phyloP scores from a whole-genome alignment of 1,140 invertebrate species.

The Hylaeus volcanicus region DNA sequence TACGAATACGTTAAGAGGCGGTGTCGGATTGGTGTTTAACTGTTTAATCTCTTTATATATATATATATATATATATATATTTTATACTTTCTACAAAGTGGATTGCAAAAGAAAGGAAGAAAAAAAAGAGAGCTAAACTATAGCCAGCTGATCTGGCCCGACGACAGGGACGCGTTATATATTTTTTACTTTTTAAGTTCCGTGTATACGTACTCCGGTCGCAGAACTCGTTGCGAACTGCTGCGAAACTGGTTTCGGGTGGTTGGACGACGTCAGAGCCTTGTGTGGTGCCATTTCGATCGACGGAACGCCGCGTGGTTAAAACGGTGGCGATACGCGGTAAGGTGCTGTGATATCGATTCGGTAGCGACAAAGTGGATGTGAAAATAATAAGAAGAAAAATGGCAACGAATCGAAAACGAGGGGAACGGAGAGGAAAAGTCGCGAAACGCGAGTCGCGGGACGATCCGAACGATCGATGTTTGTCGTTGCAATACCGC shows the following conservation, averaged over 20 bases:
- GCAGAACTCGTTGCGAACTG: slow-evolving; percentile 55
- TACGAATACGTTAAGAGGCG: slow-evolving; percentile 8
- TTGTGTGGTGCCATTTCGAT: slow-evolving; percentile 67
- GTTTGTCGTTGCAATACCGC: slow-evolving; percentile 13
- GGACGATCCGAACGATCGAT: slow-evolving; percentile 20
- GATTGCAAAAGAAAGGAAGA: slow-evolving; percentile 17
- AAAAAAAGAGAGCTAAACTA: neutral
- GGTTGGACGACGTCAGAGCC: slow-evolving; percentile 58
- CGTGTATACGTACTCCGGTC: slow-evolving; percentile 38
- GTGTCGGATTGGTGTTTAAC: slow-evolving; percentile 52
- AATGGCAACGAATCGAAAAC: neutral
- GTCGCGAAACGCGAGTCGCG: neutral
- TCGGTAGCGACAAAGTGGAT: neutral
- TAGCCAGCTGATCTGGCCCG: slow-evolving; percentile 48
- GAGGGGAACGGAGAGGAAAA: neutral
- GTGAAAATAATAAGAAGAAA: neutral
- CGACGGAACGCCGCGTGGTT: slow-evolving; percentile 34
- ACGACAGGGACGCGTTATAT: slow-evolving; percentile 51
- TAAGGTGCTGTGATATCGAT: slow-evolving; percentile 30
- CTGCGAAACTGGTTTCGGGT: slow-evolving; percentile 57
- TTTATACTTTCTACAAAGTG: slow-evolving; percentile 52
- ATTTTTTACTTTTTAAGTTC: slow-evolving; percentile 59
- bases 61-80: slow-evolving; percentile 51
- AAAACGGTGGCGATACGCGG: neutral
- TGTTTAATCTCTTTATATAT: slow-evolving; percentile 42